These are phyloP conservation scores for Sinhomidia bicolor DNA, from an alignment of 2,888 invertebrate species.

Conservation along the genomic window DNA sequence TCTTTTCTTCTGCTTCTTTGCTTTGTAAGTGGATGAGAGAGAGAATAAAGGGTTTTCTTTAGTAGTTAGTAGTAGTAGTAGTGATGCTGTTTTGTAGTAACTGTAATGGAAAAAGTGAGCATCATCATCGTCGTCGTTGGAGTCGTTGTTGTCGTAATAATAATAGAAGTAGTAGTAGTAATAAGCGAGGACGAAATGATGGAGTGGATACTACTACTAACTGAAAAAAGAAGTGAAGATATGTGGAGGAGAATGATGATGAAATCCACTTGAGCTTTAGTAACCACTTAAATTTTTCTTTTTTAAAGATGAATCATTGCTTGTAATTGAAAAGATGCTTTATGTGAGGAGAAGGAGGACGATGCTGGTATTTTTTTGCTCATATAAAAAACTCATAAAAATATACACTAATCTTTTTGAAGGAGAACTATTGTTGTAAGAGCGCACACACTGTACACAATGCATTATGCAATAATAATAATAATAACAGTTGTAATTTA, in stretches of 20 bases:
- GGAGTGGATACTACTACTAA: conserved; percentile 12
- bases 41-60: too few species aligned
- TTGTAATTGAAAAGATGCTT: conserved; percentile 46
- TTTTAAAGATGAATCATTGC: conserved; percentile 25
- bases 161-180: not conserved
- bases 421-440: too few species aligned
- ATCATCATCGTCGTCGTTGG: too few species aligned
- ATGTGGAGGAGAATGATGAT: conserved; percentile 33
- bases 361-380: not conserved
- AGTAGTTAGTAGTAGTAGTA: not conserved
- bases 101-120: conserved; percentile 11
- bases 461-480: not conserved
- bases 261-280: conserved; percentile 36
- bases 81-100: not conserved
- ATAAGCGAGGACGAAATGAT: conserved; percentile 28
- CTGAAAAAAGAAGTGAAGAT: not conserved
- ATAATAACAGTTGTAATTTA: too few species aligned
- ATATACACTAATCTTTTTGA: conserved; percentile 27
- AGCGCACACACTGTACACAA: too few species aligned
- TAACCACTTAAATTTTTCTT: not conserved
- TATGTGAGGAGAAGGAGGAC: conserved; percentile 4
- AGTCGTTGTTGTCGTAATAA: too few species aligned
- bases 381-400: conserved; percentile 16
- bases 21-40: not conserved
- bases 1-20: not conserved